Evolutionary conservation across 2,888 invertebrate genomes (phyloP).

Genomic region (Leucozona laternaria): DNA sequence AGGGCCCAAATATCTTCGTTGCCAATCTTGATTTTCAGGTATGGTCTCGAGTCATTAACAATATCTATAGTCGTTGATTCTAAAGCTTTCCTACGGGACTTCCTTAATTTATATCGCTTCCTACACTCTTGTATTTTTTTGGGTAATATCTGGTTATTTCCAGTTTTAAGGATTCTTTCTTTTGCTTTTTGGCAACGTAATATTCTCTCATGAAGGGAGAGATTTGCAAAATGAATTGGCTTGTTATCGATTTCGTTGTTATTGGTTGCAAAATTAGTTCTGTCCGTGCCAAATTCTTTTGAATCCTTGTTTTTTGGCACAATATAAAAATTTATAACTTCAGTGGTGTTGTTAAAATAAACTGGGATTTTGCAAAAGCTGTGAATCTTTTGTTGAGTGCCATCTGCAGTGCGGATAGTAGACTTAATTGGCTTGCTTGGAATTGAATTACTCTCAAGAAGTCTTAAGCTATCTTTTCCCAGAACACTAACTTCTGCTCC

Average conservation of each 20-base stretch:
- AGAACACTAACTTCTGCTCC: conserved; percentile 20
- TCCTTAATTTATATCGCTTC: not conserved
- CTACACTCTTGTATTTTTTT: conserved; percentile 21
- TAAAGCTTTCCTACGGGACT: not conserved
- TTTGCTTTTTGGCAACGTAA: not conserved
- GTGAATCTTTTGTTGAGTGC: conserved; percentile 11
- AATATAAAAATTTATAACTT: conserved; percentile 11
- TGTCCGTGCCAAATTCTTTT: too few relatives aligned
- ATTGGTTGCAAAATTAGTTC: too few relatives aligned
- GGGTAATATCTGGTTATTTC: not conserved
- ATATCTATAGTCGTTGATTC: not conserved
- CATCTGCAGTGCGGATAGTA: conserved; percentile 13
- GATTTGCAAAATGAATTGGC: too few relatives aligned
- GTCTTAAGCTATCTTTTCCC: not conserved
- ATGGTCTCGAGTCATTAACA: not conserved
- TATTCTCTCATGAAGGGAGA: too few relatives aligned
- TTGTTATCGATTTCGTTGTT: too few relatives aligned
- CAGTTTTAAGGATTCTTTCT: not conserved
- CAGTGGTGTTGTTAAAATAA: not conserved
- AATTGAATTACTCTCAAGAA: conserved; percentile 9
- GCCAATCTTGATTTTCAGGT: not conserved
- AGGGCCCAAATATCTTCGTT: not conserved
- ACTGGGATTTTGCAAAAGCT: conserved; percentile 16
- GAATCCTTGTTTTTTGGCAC: not conserved
- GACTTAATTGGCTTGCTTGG: not conserved